Evolutionary conservation across 2,113 vertebrate species (phyloP).

Genomic region (Petrocephalus microphthalmus): DNA sequence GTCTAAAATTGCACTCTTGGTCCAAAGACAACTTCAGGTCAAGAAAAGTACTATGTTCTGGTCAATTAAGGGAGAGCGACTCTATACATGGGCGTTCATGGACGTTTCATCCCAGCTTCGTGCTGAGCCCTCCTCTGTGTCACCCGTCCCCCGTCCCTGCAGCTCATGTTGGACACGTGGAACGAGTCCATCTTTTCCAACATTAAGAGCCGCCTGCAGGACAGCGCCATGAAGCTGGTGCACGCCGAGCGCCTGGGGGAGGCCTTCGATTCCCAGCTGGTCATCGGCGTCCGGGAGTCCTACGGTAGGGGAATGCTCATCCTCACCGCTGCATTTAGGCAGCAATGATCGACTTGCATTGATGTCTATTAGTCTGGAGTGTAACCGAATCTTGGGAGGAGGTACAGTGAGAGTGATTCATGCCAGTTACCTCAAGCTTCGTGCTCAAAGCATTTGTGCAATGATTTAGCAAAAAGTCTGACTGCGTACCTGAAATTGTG

Average conservation of each 20-base stretch:
- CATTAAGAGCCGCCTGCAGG: slow-evolving; percentile 94
- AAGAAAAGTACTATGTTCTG: not conserved
- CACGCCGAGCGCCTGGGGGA: slow-evolving; percentile 93
- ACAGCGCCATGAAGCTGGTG: slow-evolving; percentile 97
- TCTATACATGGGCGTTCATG: not conserved
- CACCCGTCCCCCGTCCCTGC: not conserved
- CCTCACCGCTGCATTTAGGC: not conserved
- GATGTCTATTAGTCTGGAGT: not conserved
- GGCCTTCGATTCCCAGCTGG: slow-evolving; percentile 95
- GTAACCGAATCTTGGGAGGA: not conserved
- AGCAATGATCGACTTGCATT: not conserved
- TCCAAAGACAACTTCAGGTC: not conserved
- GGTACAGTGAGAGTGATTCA: not conserved
- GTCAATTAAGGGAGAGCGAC: not conserved
- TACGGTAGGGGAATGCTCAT: slow-evolving; percentile 67
- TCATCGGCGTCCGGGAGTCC: slow-evolving; percentile 94
- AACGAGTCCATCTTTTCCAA: slow-evolving; percentile 99
- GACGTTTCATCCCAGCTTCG: not conserved
- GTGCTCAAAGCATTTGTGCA: not conserved
- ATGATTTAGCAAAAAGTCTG: not conserved
- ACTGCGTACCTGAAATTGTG: not conserved
- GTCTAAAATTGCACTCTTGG: not conserved
- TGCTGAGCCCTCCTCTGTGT: not conserved
- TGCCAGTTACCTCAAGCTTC: not conserved
- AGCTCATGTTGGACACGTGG: slow-evolving; percentile 99